Conservation (phyloP, 2,113 vertebrate genomes). For the Microcebus jonahi region DNA sequence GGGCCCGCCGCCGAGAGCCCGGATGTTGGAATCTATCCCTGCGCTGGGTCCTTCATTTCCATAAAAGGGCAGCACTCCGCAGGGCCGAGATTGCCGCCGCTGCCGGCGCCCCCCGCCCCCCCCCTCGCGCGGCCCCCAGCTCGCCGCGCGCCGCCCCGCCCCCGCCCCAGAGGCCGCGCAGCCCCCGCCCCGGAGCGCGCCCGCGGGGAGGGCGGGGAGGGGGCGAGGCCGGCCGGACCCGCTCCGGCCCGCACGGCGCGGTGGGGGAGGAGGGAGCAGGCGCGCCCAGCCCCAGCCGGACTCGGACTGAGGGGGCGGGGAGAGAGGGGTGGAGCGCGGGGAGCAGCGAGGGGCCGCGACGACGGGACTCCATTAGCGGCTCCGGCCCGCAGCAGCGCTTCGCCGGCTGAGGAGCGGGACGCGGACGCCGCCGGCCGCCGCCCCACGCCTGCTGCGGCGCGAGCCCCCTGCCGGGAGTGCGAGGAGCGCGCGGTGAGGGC, state of each 20-base stretch:
- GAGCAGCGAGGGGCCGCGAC: conserved; percentile 44
- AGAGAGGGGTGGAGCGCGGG: conserved; percentile 63
- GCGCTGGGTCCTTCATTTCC: conserved; percentile 84
- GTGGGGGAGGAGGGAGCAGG: not conserved
- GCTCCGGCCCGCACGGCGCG: not conserved
- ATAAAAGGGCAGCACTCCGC: conserved; percentile 87
- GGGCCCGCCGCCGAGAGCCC: conserved; percentile 78
- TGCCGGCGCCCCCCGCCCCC: not conserved
- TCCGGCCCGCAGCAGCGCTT: not conserved
- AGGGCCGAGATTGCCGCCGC: conserved; percentile 67
- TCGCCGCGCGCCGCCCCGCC: conserved; percentile 52
- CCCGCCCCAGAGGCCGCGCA: not conserved
- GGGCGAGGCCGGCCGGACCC: not conserved
- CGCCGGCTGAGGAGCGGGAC: not conserved
- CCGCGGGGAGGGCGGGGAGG: not conserved
- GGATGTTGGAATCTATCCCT: conserved; percentile 87
- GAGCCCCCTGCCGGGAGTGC: not conserved
- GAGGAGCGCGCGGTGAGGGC: conserved; percentile 34
- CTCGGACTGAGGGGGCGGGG: conserved; percentile 44
- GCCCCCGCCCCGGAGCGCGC: not conserved
- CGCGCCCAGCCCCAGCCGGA: not conserved
- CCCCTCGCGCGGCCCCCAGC: not conserved
- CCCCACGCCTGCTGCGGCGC: not conserved
- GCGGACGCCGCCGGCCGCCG: not conserved
- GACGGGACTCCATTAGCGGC: conserved; percentile 71